A percentile compares a stretch with the other conserved stretches of the same genome.
Conservation (phyloP, 37 sponge, comb jelly and placozoan genomes). For the Spongilla lacustris region DNA sequence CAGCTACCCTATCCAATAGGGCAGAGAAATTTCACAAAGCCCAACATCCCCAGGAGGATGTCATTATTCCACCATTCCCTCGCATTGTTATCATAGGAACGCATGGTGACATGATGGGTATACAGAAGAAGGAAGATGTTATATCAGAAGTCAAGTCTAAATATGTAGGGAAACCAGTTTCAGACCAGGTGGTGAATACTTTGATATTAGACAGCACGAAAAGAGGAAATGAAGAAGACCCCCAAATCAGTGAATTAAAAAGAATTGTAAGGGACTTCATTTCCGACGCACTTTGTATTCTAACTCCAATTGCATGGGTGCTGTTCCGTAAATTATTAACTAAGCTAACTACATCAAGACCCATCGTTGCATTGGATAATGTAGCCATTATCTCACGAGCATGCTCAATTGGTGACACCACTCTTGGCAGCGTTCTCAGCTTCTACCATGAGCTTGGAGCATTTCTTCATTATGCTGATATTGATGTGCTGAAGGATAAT, state of each 20-base stretch:
- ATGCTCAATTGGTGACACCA: slow-evolving; percentile 18
- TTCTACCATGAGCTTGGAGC: slow-evolving; percentile 70
- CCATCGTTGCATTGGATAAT: slow-evolving; percentile 19
- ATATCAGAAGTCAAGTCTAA: neutral
- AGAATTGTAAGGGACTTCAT: slow-evolving; percentile 14
- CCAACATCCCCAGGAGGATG: neutral
- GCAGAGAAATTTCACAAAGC: neutral
- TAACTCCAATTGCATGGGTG: slow-evolving; percentile 58
- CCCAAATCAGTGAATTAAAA: neutral
- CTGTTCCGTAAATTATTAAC: slow-evolving; percentile 48
- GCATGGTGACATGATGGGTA: slow-evolving; percentile 34
- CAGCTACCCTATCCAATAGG: neutral
- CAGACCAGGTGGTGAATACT: neutral
- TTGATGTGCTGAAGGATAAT: neutral
- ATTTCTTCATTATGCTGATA: slow-evolving; percentile 46
- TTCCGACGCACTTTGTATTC: neutral
- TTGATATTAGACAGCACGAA: slow-evolving; percentile 59
- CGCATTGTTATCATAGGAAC: slow-evolving; percentile 46
- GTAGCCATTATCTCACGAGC: slow-evolving; percentile 10
- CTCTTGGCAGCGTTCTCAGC: slow-evolving; percentile 42
- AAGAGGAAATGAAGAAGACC: slow-evolving; percentile 36
- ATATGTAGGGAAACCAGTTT: slow-evolving; percentile 30
- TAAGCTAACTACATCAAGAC: neutral
- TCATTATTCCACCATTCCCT: slow-evolving; percentile 3
- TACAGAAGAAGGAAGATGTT: neutral